Evolutionary conservation across 1,140 invertebrate species (phyloP), one percentile per base, ranked within the genome.

Genomic region (Hydropsyche tenuis): DNA sequence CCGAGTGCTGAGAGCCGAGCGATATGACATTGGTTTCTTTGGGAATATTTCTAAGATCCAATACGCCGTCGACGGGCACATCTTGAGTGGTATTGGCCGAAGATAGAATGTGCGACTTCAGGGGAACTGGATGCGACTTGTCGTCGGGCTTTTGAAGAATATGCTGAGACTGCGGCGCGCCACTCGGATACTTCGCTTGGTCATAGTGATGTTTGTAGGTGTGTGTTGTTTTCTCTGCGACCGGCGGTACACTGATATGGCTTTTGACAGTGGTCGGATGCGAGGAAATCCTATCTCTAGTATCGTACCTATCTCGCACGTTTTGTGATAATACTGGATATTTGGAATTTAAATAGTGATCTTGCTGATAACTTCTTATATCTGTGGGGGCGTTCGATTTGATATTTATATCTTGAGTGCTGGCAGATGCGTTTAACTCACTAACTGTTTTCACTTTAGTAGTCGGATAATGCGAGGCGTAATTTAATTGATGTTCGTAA

Each of bases 21-120:
- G 83, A 84, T 74, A 84, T 83, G 69, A 84, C 82, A 78, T 83
- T 84, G 0, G 84, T 83, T 25, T 84, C 83, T 46, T 86, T 82
- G 69, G 87, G 87, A 48, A 83, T 82, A 69, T 89, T 87, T 76
- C 90, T 86, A 56, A 92, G 80, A 82, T 92, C 90, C 76, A 91
- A 78, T 22, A 90, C 89, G n/a, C 87, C 88, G 78, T 89, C 89
- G 30, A 83, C 83, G 22, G 74, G 66, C 16, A 65, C 25, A 18
- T 77, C 76, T 43, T 72, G 72, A 4, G 48, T 56, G 0, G 25
- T 18, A 69, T 69, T 69, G 11, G 56, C 70, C 0, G 75, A 70
- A 20, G 75, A 74, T 18, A 77, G 46, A 12, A 77, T 18, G 25
- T 77, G 75, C 2, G 75, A 74, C 69, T 77, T 77, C 9, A 77